A percentile compares a stretch with the other conserved stretches of the same genome.
Evolutionary conservation across 1,140 invertebrate genomes (phyloP).

Genomic region (Caerostris darwini): DNA sequence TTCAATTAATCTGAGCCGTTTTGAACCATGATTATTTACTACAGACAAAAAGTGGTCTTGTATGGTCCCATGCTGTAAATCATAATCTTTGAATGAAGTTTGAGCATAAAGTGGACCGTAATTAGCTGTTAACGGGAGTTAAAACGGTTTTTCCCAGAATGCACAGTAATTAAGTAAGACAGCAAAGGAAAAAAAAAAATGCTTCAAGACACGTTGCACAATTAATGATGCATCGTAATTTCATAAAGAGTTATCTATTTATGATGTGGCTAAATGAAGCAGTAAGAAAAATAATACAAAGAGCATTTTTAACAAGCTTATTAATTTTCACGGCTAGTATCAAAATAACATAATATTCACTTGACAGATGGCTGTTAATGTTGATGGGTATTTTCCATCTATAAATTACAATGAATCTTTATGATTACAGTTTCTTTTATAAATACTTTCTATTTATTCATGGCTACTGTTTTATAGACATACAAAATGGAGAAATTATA

Average conservation of each 20-base stretch:
- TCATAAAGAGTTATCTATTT: background rate
- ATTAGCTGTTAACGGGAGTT: slow-evolving; percentile 12
- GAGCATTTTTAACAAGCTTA: too few relatives aligned
- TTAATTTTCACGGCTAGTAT: too few relatives aligned
- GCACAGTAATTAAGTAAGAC: background rate
- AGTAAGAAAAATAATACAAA: too few relatives aligned
- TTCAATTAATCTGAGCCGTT: background rate
- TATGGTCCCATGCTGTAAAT: background rate
- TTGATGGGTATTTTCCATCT: too few relatives aligned
- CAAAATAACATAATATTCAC: too few relatives aligned
- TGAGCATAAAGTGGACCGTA: background rate
- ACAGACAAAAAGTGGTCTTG: background rate
- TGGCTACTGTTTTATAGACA: too few relatives aligned
- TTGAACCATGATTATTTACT: background rate
- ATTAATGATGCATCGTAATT: background rate
- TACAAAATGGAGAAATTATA: too few relatives aligned
- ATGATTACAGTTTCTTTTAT: too few relatives aligned
- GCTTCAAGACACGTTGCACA: background rate
- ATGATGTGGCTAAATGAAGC: too few relatives aligned
- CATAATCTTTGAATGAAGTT: background rate
- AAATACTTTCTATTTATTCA: too few relatives aligned
- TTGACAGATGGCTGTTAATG: too few relatives aligned
- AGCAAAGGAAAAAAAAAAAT: background rate
- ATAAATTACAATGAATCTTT: too few relatives aligned
- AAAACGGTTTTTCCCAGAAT: background rate